phyloP scores from a whole-genome alignment of 2,797 vertebrate genomes.

The Anguilla megastoma region DNA sequence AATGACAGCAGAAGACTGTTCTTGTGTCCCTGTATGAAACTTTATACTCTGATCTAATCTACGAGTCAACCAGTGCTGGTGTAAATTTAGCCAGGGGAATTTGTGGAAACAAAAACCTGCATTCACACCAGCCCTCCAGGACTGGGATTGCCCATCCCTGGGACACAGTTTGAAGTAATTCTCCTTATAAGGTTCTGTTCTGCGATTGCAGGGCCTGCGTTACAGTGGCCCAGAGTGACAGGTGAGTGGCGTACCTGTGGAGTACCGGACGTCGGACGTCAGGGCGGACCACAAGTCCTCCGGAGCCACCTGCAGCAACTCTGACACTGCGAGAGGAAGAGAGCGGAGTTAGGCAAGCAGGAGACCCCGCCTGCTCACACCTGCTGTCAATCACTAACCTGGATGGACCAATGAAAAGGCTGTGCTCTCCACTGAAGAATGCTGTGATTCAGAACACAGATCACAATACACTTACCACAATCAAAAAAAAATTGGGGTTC shows the following conservation, averaged over 20 bases:
- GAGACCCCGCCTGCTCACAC: background rate
- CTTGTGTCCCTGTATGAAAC: background rate
- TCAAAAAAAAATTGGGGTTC: background rate
- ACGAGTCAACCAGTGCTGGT: background rate
- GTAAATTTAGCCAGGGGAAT: background rate
- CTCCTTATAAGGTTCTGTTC: background rate
- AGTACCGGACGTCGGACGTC: conserved; percentile 89
- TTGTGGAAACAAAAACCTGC: no score
- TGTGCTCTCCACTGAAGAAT: background rate
- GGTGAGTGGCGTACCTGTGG: conserved; percentile 80
- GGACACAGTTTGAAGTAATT: background rate
- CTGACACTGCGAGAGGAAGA: conserved; percentile 73
- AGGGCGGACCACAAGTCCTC: conserved; percentile 85
- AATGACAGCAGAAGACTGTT: background rate
- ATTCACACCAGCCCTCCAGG: background rate
- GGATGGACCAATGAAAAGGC: background rate
- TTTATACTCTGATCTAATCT: background rate
- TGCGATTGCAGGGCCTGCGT: background rate
- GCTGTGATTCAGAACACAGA: background rate
- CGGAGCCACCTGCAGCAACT: conserved; percentile 85
- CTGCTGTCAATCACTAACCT: background rate
- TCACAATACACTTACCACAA: background rate
- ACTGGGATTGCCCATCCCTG: no score
- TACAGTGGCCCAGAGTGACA: background rate
- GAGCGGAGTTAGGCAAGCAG: background rate